phyloP scores from a whole-genome alignment of 1,140 invertebrate genomes.

The Brachionus sp. region DNA sequence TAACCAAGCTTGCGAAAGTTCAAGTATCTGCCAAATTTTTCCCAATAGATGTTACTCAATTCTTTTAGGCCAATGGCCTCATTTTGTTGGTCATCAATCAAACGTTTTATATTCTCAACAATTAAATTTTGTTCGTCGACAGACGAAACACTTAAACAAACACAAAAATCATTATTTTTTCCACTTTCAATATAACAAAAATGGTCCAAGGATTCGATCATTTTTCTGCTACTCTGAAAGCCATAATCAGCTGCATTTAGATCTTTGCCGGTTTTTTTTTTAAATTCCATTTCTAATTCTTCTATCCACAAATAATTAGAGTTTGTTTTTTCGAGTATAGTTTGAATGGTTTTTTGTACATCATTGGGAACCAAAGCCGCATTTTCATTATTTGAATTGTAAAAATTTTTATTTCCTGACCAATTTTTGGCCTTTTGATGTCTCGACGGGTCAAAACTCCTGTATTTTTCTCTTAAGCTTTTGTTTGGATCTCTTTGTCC shows the following conservation, averaged over 20 bases:
- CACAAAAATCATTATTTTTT: background rate
- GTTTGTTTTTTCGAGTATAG: background rate
- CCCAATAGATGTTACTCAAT: background rate
- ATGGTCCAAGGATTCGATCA: background rate
- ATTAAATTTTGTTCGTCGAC: background rate
- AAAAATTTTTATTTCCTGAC: background rate
- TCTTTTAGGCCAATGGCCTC: background rate
- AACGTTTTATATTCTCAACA: background rate
- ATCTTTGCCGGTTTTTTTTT: background rate
- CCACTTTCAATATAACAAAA: background rate
- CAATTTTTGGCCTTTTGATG: background rate
- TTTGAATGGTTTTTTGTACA: background rate
- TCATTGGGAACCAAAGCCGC: background rate
- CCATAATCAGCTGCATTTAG: background rate
- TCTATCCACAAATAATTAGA: background rate
- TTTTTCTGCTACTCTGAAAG: background rate
- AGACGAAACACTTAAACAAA: background rate
- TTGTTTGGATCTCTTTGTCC: slow-evolving; percentile 20
- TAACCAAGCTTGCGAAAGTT: background rate
- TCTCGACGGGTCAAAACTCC: background rate
- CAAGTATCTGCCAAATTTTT: background rate
- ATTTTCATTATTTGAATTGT: background rate
- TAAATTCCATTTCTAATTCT: background rate
- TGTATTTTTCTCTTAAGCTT: background rate
- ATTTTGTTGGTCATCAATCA: background rate